Percentiles rank a stretch among this genome's conserved stretches.
These are phyloP conservation scores for Mesembrinibis cayennensis DNA, from an alignment of 2,113 vertebrate genomes.

Conservation along the genomic window DNA sequence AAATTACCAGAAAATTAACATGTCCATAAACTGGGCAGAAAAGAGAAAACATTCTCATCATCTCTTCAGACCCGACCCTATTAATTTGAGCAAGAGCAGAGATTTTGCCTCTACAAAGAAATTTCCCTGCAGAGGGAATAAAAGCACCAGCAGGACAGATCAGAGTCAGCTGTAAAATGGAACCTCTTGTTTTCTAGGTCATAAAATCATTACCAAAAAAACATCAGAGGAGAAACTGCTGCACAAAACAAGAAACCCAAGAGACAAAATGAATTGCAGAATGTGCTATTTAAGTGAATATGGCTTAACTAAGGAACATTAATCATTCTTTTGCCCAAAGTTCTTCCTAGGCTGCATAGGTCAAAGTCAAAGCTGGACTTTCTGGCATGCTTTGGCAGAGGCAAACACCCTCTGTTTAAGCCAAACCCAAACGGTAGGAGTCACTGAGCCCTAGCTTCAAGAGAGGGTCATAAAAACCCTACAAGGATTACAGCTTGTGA, in stretches of 20 bases:
- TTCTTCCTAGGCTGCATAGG: neutral
- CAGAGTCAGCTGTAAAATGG: neutral
- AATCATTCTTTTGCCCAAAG: neutral
- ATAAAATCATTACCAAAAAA: neutral
- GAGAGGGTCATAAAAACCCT: neutral
- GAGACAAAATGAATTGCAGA: neutral
- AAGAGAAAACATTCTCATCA: neutral
- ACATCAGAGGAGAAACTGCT: neutral
- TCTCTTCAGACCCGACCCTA: neutral
- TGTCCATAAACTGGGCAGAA: neutral
- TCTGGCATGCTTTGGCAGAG: neutral
- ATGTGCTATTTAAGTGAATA: neutral
- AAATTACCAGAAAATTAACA: neutral
- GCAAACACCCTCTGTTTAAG: neutral
- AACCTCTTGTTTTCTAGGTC: slow-evolving; percentile 56
- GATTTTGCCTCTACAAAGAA: neutral
- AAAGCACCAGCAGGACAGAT: slow-evolving; percentile 3
- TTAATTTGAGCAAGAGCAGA: slow-evolving; percentile 7
- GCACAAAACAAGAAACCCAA: neutral
- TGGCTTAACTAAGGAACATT: slow-evolving; percentile 23
- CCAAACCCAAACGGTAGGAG: neutral
- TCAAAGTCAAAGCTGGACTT: neutral
- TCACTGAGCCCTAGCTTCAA: neutral
- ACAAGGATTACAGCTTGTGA: neutral
- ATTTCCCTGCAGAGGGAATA: slow-evolving; percentile 1